These are phyloP conservation scores for Pangasius macronema DNA, from an alignment of 2,797 vertebrate species.

Conservation along the genomic window DNA sequence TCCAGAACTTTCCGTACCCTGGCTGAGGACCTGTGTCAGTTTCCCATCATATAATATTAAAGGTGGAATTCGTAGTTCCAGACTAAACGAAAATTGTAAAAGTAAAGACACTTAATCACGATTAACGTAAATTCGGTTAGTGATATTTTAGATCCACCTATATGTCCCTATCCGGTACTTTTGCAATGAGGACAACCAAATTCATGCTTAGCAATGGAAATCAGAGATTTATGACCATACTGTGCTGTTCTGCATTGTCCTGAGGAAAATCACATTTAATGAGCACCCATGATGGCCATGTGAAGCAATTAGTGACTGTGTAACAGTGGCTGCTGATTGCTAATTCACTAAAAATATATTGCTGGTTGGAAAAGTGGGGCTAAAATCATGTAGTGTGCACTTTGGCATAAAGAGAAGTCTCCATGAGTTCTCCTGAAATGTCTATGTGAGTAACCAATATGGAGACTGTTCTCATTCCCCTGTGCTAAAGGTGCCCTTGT, in stretches of 20 bases:
- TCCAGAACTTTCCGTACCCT: not conserved
- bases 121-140: no score
- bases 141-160: not conserved
- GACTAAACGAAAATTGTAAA: no score
- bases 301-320: conserved; percentile 16
- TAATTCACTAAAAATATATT: not conserved
- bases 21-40: not conserved
- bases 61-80: no score
- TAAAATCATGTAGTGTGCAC: conserved; percentile 8
- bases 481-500: conserved; percentile 22
- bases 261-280: not conserved
- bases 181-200: not conserved
- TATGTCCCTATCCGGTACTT: not conserved
- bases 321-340: not conserved
- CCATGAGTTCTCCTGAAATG: not conserved
- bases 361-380: not conserved
- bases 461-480: not conserved
- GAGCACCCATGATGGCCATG: conserved; percentile 5
- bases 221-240: not conserved
- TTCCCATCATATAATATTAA: not conserved
- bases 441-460: not conserved
- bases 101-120: no score
- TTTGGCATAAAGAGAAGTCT: not conserved
- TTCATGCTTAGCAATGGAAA: not conserved
- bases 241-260: not conserved